phyloP scores from a whole-genome alignment of 2,113 vertebrate genomes.

The Pagrus major region DNA sequence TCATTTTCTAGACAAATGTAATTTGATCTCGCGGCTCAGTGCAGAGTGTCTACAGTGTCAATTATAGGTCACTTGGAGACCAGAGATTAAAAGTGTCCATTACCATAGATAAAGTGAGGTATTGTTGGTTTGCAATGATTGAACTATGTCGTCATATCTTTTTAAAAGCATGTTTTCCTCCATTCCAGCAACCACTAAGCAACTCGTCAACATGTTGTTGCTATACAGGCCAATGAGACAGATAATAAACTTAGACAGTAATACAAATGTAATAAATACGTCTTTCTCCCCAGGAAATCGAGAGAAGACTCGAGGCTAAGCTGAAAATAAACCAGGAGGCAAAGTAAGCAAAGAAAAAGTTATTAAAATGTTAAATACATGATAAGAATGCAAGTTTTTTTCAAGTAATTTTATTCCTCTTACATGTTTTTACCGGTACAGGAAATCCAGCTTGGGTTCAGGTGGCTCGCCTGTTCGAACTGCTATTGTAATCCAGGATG shows the following conservation, averaged over 20 bases:
- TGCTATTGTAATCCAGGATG: slow-evolving; percentile 95
- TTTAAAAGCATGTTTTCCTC: not conserved
- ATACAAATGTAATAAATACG: not conserved
- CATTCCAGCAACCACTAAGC: not conserved
- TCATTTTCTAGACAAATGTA: not conserved
- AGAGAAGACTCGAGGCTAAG: slow-evolving; percentile 95
- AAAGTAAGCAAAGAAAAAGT: slow-evolving; percentile 84
- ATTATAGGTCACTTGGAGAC: not conserved
- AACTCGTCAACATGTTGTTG: slow-evolving; percentile 1
- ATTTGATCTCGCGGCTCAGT: not conserved
- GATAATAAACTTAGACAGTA: not conserved
- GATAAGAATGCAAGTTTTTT: not conserved
- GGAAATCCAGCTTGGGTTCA: slow-evolving; percentile 83
- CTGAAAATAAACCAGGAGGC: slow-evolving; percentile 95
- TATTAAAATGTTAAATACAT: not conserved
- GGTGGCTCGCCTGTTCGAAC: slow-evolving; percentile 88
- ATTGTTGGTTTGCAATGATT: not conserved
- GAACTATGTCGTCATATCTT: not conserved
- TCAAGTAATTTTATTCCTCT: not conserved
- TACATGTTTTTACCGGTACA: slow-evolving; percentile 43
- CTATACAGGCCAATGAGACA: not conserved
- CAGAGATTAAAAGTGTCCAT: not conserved
- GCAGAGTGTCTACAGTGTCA: not conserved
- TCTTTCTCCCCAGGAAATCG: slow-evolving; percentile 89
- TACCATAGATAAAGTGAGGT: not conserved